Conservation (phyloP, 2,888 invertebrate genomes). For the Morpho achilles region DNA sequence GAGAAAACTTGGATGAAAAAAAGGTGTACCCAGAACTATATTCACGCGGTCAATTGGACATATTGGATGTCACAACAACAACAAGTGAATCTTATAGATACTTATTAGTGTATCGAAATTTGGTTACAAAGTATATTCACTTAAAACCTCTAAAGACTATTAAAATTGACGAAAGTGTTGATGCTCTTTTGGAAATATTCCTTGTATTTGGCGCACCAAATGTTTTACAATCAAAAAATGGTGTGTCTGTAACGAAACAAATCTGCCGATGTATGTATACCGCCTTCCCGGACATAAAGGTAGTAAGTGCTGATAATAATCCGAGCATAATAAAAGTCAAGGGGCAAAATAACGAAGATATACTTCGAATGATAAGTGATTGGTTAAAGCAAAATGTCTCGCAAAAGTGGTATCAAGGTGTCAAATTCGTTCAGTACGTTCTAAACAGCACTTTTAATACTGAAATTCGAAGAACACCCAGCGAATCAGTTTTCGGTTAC, state of each 20-base stretch:
- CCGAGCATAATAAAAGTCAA: slow-evolving; percentile 32
- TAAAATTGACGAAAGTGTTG: slow-evolving; percentile 41
- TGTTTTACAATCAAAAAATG: slow-evolving; percentile 53
- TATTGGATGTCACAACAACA: slow-evolving; percentile 43
- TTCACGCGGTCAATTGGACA: slow-evolving; percentile 49
- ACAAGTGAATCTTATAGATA: slow-evolving; percentile 44
- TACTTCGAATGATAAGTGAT: slow-evolving; percentile 42
- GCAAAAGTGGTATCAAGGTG: slow-evolving; percentile 47
- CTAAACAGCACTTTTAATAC: slow-evolving; percentile 45
- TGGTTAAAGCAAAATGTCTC: slow-evolving; percentile 42
- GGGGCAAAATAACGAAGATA: slow-evolving; percentile 47
- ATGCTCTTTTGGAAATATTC: slow-evolving; percentile 47
- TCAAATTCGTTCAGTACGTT: slow-evolving; percentile 47
- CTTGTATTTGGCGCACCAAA: slow-evolving; percentile 53
- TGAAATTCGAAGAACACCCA: slow-evolving; percentile 43
- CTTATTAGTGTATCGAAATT: slow-evolving; percentile 48
- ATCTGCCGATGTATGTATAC: slow-evolving; percentile 43
- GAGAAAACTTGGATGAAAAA: slow-evolving; percentile 10
- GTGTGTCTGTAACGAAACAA: slow-evolving; percentile 39
- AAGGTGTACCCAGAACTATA: slow-evolving; percentile 41
- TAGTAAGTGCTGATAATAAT: slow-evolving; percentile 37
- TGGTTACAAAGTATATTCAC: slow-evolving; percentile 45
- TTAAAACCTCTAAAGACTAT: slow-evolving; percentile 45
- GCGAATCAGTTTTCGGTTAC: slow-evolving; percentile 42
- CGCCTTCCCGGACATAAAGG: slow-evolving; percentile 40